These are phyloP conservation scores for Ramphastos sulfuratus DNA, from an alignment of 2,113 vertebrate species.

Conservation along the genomic window DNA sequence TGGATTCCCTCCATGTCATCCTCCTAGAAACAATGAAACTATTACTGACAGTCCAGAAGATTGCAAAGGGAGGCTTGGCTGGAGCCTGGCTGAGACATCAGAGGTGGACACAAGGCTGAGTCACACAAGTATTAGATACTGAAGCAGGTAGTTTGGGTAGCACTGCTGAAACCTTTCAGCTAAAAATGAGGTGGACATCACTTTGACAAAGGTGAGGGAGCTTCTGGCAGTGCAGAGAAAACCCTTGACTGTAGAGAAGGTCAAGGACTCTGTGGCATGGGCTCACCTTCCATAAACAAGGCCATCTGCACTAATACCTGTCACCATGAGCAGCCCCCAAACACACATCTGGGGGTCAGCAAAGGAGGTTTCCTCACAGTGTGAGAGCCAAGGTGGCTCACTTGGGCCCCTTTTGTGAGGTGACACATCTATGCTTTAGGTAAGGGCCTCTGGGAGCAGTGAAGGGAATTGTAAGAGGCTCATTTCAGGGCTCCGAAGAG, in stretches of 20 bases:
- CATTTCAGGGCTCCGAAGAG: not conserved
- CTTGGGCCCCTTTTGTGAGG: not conserved
- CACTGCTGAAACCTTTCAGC: not conserved
- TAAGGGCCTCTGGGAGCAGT: fast-evolving
- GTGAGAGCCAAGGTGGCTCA: not conserved
- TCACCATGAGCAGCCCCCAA: not conserved
- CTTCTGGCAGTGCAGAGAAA: not conserved
- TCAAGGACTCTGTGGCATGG: not conserved
- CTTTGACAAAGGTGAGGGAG: not conserved
- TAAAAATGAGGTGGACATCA: not conserved
- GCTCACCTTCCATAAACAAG: not conserved
- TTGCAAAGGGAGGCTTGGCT: not conserved
- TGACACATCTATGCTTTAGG: not conserved
- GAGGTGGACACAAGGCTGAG: not conserved
- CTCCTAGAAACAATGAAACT: conserved; percentile 78
- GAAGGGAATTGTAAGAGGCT: not conserved
- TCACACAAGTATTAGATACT: not conserved
- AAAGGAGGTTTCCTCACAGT: not conserved
- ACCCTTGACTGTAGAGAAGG: not conserved
- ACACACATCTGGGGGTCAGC: not conserved
- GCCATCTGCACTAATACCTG: not conserved
- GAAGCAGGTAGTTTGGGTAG: not conserved
- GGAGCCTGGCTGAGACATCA: not conserved
- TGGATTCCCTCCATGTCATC: conserved; percentile 95
- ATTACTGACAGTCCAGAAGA: not conserved